A percentile compares a stretch with the other conserved stretches of the same genome.
Conservation (phyloP, 2,797 vertebrate genomes). For the Muscicapa comitata region DNA sequence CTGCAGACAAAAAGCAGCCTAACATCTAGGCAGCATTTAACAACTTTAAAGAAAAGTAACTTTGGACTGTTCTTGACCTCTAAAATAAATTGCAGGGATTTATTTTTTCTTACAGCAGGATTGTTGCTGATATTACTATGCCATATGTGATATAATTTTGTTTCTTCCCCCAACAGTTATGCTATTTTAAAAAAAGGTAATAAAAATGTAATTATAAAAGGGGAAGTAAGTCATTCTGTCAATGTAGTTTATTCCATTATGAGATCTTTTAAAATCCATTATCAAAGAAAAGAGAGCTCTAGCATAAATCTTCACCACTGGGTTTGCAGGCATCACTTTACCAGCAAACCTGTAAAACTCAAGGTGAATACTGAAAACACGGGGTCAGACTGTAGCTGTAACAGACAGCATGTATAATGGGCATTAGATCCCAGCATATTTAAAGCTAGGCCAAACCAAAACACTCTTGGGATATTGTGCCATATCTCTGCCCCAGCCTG, state of each 20-base stretch:
- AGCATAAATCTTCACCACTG: neutral
- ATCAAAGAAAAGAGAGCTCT: neutral
- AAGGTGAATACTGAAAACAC: neutral
- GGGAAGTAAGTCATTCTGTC: neutral
- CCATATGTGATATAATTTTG: neutral
- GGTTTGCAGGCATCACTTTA: neutral
- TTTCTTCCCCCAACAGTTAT: neutral
- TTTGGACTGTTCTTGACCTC: neutral
- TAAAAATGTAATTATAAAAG: neutral
- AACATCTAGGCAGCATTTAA: neutral
- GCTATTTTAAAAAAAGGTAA: neutral
- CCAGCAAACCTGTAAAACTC: neutral
- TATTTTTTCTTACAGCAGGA: neutral
- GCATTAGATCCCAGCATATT: neutral
- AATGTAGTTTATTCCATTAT: neutral
- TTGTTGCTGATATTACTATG: neutral
- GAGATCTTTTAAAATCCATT: neutral
- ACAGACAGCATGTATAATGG: neutral
- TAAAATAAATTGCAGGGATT: neutral
- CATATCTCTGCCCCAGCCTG: too few species aligned
- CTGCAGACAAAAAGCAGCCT: neutral
- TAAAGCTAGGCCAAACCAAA: neutral
- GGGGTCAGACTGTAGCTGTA: neutral
- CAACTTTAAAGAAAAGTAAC: neutral
- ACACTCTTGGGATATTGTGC: rapidly evolving